These are phyloP conservation scores for Tillus elongatus DNA, from an alignment of 2,888 invertebrate species.

Conservation along the genomic window DNA sequence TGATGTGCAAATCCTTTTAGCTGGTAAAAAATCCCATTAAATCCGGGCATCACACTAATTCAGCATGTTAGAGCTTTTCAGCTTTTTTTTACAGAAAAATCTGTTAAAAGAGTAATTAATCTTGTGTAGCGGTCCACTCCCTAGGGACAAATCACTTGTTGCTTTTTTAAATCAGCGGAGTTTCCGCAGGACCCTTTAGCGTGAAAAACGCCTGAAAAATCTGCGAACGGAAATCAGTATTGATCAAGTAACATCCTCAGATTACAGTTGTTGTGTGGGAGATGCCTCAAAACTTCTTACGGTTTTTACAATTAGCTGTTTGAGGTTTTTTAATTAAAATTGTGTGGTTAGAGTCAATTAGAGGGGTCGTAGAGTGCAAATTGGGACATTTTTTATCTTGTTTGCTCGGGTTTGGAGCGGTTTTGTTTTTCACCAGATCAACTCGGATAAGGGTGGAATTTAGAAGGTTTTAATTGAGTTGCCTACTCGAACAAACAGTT, in stretches of 20 bases:
- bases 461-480: no score
- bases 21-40: neutral
- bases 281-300: constrained; percentile 15
- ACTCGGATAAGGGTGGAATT: neutral
- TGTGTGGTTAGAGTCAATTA: constrained; percentile 28
- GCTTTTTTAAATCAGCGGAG: constrained; percentile 16
- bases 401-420: constrained; percentile 9
- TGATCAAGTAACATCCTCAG: no score
- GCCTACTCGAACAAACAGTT: no score
- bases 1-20: constrained; percentile 2
- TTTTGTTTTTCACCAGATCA: constrained; percentile 7
- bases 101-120: constrained; percentile 26
- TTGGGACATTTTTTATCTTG: constrained; percentile 14
- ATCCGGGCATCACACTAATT: neutral
- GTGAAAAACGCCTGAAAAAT: constrained; percentile 12
- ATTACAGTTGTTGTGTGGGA: no score
- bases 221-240: constrained; percentile 10
- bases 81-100: constrained; percentile 24
- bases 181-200: neutral
- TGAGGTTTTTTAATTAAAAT: constrained; percentile 31
- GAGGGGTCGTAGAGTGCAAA: constrained; percentile 16
- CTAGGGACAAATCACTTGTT: constrained; percentile 30
- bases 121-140: constrained; percentile 25
- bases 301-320: constrained; percentile 26
- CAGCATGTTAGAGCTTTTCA: neutral